Conservation (phyloP, 2,888 invertebrate genomes). For the Oscheius sp. region DNA sequence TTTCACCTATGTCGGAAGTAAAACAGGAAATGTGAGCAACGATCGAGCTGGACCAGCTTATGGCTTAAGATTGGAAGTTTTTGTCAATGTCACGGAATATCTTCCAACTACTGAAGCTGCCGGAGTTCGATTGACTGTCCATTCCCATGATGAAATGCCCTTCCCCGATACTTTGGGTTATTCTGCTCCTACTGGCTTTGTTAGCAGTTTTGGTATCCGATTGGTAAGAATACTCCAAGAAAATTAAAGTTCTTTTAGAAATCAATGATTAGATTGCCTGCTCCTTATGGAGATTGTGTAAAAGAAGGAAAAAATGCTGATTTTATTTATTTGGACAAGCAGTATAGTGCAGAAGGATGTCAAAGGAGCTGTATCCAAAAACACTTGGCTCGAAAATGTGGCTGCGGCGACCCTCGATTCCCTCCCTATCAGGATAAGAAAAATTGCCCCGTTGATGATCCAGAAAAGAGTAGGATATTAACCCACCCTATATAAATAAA, state of each 20-base stretch:
- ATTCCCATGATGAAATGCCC: slow-evolving; percentile 65
- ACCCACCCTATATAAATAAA: too few species aligned
- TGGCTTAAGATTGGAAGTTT: slow-evolving; percentile 70
- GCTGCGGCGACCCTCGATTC: slow-evolving; percentile 72
- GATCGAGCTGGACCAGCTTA: slow-evolving; percentile 71
- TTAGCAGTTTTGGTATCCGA: slow-evolving; percentile 69
- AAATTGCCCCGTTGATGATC: slow-evolving; percentile 69
- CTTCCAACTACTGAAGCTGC: slow-evolving; percentile 72
- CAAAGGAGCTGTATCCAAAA: slow-evolving; percentile 69
- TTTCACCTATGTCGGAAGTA: slow-evolving; percentile 69
- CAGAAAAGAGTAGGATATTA: slow-evolving; percentile 57
- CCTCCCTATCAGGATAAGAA: slow-evolving; percentile 56
- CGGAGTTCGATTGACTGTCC: slow-evolving; percentile 70
- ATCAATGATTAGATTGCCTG: slow-evolving; percentile 67
- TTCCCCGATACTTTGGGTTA: slow-evolving; percentile 72
- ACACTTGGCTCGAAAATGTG: slow-evolving; percentile 61
- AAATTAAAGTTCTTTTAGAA: slow-evolving; percentile 46
- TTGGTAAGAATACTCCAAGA: slow-evolving; percentile 46
- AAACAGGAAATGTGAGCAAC: slow-evolving; percentile 59
- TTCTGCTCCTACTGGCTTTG: slow-evolving; percentile 72
- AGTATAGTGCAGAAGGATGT: slow-evolving; percentile 70
- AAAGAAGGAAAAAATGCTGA: slow-evolving; percentile 65
- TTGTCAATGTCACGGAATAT: slow-evolving; percentile 71
- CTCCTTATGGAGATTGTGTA: slow-evolving; percentile 71
- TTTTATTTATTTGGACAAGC: slow-evolving; percentile 67